phyloP scores from a whole-genome alignment of 2,113 vertebrate species.

The Aphelocoma coerulescens region DNA sequence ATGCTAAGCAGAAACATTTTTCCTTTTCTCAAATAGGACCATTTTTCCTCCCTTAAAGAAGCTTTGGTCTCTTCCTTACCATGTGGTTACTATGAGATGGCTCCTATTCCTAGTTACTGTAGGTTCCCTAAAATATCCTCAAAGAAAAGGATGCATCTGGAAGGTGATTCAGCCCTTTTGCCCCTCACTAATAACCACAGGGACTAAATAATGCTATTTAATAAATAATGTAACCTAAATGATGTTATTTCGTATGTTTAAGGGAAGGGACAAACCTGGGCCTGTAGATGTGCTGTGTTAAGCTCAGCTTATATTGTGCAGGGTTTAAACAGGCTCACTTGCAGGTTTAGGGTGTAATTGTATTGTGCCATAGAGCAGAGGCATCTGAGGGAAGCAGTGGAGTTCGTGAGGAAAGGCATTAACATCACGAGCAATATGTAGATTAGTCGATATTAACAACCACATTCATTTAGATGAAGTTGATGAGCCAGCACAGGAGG shows the following conservation, averaged over 20 bases:
- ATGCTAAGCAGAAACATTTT: neutral
- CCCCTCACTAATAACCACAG: neutral
- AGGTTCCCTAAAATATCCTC: neutral
- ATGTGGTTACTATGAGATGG: neutral
- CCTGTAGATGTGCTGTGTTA: too few relatives aligned
- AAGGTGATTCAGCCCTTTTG: neutral
- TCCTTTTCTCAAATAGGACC: neutral
- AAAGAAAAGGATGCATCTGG: neutral
- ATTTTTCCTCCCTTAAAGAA: neutral
- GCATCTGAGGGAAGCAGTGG: accelerated
- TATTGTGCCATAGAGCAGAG: accelerated
- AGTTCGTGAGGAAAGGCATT: neutral
- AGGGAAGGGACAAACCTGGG: neutral
- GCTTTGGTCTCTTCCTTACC: neutral
- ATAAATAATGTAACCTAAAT: neutral
- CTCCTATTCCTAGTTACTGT: neutral
- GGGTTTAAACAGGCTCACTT: neutral
- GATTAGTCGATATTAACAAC: constrained; percentile 1
- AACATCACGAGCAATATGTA: neutral
- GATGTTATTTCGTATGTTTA: accelerated
- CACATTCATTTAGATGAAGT: neutral
- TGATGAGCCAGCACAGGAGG: constrained; percentile 30
- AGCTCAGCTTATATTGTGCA: accelerated
- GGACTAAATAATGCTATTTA: neutral
- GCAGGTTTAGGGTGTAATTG: neutral